Evolutionary conservation across 1,140 invertebrate genomes (phyloP).

Genomic region (Theocolax elegans): DNA sequence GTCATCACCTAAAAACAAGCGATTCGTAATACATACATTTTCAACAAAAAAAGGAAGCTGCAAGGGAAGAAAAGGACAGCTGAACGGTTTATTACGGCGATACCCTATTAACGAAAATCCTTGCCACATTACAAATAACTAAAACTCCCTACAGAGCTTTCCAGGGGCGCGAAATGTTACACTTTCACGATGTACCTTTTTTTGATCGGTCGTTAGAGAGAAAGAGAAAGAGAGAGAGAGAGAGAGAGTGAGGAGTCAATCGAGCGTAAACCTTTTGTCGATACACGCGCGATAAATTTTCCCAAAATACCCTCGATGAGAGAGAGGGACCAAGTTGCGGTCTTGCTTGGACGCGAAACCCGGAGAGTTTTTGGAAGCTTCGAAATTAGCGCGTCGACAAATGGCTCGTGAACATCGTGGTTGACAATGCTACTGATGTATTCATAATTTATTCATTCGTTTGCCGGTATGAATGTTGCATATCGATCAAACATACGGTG

Average conservation of each 20-base stretch:
- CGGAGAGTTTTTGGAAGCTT: neutral
- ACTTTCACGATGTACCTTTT: conserved; percentile 27
- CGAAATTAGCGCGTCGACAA: conserved; percentile 32
- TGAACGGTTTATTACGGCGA: conserved; percentile 4
- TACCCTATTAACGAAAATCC: conserved; percentile 1
- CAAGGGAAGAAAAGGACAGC: neutral
- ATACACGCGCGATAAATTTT: conserved; percentile 52
- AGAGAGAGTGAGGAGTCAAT: no score
- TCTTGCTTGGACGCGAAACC: neutral
- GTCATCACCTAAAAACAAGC: no score
- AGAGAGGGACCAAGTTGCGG: conserved; percentile 15
- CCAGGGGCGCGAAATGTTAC: conserved; percentile 26
- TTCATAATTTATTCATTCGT: conserved; percentile 36
- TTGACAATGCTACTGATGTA: neutral
- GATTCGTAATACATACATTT: no score
- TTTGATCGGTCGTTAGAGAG: conserved; percentile 35
- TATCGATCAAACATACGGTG: no score
- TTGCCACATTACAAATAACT: conserved; percentile 26
- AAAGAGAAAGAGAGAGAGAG: no score
- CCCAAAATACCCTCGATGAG: conserved; percentile 48
- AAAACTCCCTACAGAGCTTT: no score
- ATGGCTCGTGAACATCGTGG: conserved; percentile 29
- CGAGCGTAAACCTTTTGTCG: conserved; percentile 56
- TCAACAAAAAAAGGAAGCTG: conserved; percentile 3
- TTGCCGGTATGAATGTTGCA: no score